These are phyloP conservation scores for Thysanoteuthis rhombus DNA, from an alignment of 2,888 invertebrate genomes.

Conservation along the genomic window DNA sequence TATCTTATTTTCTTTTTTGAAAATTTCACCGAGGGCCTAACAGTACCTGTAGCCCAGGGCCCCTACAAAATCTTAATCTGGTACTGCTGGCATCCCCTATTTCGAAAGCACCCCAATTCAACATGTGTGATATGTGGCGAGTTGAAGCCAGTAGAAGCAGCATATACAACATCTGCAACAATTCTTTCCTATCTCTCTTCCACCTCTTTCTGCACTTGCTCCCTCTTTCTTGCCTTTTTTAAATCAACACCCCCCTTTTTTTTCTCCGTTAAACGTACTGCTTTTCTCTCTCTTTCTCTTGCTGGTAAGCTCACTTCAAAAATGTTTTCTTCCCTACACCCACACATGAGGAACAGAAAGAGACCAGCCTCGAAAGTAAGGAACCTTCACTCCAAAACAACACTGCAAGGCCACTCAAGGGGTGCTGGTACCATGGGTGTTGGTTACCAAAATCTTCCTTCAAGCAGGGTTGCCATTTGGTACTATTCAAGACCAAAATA, in stretches of 20 bases:
- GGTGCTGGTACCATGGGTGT: not conserved
- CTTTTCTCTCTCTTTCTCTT: constrained; percentile 1
- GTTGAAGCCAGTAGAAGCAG: not conserved
- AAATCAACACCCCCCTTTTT: not conserved
- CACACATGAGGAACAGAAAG: not conserved
- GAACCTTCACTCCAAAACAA: not conserved
- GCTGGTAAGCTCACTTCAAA: not conserved
- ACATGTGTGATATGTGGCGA: not conserved
- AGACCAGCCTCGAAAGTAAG: not conserved
- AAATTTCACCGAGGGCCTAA: too few relatives aligned
- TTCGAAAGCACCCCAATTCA: too few relatives aligned
- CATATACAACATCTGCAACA: not conserved
- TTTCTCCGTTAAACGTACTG: not conserved
- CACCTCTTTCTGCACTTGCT: not conserved
- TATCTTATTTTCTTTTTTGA: too few relatives aligned
- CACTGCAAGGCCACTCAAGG: not conserved
- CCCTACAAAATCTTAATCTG: too few relatives aligned
- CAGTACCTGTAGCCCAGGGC: too few relatives aligned
- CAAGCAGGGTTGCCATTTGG: too few relatives aligned
- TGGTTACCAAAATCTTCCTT: too few relatives aligned
- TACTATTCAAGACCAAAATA: too few relatives aligned
- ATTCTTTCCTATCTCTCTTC: not conserved
- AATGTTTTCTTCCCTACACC: not conserved
- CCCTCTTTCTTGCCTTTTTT: not conserved
- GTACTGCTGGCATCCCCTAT: too few relatives aligned